Base-by-base conservation (phyloP, 2,797 vertebrate genomes). In the Sebastes reedi region DNA sequence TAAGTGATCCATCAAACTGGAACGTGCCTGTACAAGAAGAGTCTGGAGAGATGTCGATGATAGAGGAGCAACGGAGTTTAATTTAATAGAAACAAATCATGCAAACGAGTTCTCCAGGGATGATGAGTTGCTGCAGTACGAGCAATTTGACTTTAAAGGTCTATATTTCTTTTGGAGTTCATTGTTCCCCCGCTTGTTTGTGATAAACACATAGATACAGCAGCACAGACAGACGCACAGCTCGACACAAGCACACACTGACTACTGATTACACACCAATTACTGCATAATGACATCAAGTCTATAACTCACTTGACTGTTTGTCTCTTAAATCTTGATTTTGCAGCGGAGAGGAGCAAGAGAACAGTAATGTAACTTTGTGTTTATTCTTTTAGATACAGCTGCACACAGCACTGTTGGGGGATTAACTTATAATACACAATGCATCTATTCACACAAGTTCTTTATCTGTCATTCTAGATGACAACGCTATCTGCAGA, bases 131-230 rank as follows among this genome's bases (percentile, higher is more conserved):
- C 62, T 55, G 82, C 52, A 46, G 39, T 50, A 10, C 4, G 7
- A 54, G 56, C 11, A 30, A 39, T 52, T 29, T 22, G 14, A 56
- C 67, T 66, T 32, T 2, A 27, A 46, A 54, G 39, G 69, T 55
- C 73, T 65, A 7, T 12, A 36, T 22, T 74, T 76, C 46, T 77
- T 58, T 20, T 25, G 34, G 18, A 70, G 68, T 66, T 73, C 32
- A 29, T 22, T 39, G 71, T 82, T 84, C 54, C 30, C 72, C 72
- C 58, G 42, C 39, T 66, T 91, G 90, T 90, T 88, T 85, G 78
- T 67, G 83, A 91, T 86, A 85, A 91, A 90, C 80, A 75, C 84
- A 80, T 77, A 77, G 81, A 87, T 80, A 89, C 81, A 80, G 76
- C 60, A 65, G 27, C 70, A 60, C 29, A 36, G 4, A 58, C 29